Evolutionary conservation across 2,888 invertebrate genomes (phyloP), one percentile per base, ranked within the genome.

Genomic region (Operophtera brumata): DNA sequence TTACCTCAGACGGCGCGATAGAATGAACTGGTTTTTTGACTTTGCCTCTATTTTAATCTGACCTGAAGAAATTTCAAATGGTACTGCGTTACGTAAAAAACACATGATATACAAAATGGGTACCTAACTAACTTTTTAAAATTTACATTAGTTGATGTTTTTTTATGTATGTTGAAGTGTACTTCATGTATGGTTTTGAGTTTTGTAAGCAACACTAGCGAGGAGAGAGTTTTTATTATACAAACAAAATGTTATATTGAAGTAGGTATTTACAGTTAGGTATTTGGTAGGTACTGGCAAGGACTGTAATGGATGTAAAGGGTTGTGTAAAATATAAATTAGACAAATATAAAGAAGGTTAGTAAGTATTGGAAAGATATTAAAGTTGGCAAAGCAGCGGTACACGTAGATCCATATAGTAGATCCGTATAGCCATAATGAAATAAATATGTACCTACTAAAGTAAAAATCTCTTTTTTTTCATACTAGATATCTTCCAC

Each of bases 21-120:
- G 48, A 45, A 34, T 43, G 54, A 54, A 61, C 59, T 6, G 39
- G 43, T 64, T 52, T 51, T 56, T 57, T 44, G 54, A 56, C 51
- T 54, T 55, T 55, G 46, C 42, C 46, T 14, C 51, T 59, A 43
- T 49, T 60, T 35, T 50, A 46, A 11, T 41, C 39, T 44, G 40
- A 39, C 48, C 46, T 56, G 25, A 46, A 46, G 35, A 52, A 54
- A 42, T n/a, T n/a, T n/a, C n/a, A n/a, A 20, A 20, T 30, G 30
- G 30, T 10, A n/a, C n/a, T n/a, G n/a, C n/a, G n/a, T n/a, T n/a
- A n/a, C n/a, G n/a, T n/a, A n/a, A n/a, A n/a, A n/a, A n/a, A n/a
- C n/a, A n/a, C n/a, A n/a, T n/a, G n/a, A n/a, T n/a, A n/a, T n/a
- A n/a, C n/a, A n/a, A n/a, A n/a, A n/a, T n/a, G n/a, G n/a, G 30